phyloP scores from a whole-genome alignment of 2,888 invertebrate species.

The Sepioteuthis lessoniana region DNA sequence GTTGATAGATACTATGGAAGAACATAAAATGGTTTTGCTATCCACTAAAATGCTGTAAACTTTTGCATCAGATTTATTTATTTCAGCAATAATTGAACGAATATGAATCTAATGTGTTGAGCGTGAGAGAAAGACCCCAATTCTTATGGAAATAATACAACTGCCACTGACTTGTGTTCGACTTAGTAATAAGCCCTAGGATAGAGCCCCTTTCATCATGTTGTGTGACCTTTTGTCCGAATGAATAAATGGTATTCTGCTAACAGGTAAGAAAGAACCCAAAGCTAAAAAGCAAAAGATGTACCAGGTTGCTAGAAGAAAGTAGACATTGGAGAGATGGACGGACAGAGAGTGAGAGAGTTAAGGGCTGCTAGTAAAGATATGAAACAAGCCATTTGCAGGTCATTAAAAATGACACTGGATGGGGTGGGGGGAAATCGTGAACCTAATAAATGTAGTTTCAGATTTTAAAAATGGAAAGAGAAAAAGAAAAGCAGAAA shows the following conservation, averaged over 20 bases:
- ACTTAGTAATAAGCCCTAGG: background rate
- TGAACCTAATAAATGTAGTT: too few species aligned
- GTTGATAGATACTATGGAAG: too few species aligned
- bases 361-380: background rate
- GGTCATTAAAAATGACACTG: background rate
- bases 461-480: too few species aligned
- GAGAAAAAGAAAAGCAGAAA: too few species aligned
- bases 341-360: background rate
- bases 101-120: background rate
- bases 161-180: background rate
- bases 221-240: background rate
- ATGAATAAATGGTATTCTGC: background rate
- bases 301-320: background rate
- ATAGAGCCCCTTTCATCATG: background rate
- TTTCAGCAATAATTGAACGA: background rate
- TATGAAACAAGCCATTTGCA: background rate
- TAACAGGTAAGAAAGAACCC: background rate
- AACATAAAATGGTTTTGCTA: background rate
- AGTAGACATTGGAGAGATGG: background rate
- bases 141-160: background rate
- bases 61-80: background rate
- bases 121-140: background rate
- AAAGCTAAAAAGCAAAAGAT: background rate
- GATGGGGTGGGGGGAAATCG: rapidly evolving
- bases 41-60: background rate